phyloP scores from a whole-genome alignment of 2,888 invertebrate genomes.

The Chrysina gloriosa region DNA sequence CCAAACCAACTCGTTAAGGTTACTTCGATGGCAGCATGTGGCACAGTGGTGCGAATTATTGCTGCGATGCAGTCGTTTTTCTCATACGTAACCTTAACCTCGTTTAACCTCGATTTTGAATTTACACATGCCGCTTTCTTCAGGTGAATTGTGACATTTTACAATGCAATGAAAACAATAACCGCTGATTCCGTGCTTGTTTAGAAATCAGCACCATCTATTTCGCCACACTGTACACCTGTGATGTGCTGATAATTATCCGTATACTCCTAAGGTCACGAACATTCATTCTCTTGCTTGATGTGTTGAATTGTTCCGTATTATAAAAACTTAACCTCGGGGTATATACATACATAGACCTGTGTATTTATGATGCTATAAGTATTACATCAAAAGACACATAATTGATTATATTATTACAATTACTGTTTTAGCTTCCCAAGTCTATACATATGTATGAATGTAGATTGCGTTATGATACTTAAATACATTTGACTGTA shows the following conservation, averaged over 20 bases:
- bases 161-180: constrained; percentile 21
- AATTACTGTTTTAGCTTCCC: constrained; percentile 14
- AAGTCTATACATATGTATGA: constrained; percentile 2
- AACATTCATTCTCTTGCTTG: constrained; percentile 2
- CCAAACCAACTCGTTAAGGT: not conserved
- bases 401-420: constrained; percentile 24
- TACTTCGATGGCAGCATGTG: not conserved
- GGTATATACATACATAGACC: constrained; percentile 1
- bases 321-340: constrained; percentile 24
- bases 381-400: constrained; percentile 29
- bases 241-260: constrained; percentile 26
- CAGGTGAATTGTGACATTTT: not conserved
- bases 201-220: constrained; percentile 3
- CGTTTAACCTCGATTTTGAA: constrained; percentile 16
- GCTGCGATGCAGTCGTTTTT: not conserved
- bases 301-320: constrained; percentile 10
- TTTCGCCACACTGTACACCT: too few relatives aligned
- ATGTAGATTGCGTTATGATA: too few relatives aligned
- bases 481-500: too few relatives aligned
- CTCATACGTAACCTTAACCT: constrained; percentile 23
- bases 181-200: not conserved
- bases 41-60: not conserved
- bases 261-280: constrained; percentile 21
- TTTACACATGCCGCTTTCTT: not conserved
- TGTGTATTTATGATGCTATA: constrained; percentile 25